Evolutionary conservation across 2,888 invertebrate species (phyloP).

Genomic region (Argyresthia albistria): DNA sequence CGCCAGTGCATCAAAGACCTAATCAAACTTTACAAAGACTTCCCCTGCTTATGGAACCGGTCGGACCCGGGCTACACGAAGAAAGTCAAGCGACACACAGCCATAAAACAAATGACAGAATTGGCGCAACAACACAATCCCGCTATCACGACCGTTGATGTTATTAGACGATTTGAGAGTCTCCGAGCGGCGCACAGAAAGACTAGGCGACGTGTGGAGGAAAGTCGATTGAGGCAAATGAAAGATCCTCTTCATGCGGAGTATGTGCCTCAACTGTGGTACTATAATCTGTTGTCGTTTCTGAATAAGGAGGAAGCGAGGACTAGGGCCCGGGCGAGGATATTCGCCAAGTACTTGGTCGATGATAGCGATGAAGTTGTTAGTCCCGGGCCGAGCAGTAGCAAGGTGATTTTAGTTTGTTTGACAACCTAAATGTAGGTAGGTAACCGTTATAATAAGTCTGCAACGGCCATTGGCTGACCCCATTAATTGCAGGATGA

Average conservation of each 20-base stretch:
- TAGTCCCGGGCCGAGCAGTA: no score
- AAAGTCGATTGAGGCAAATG: neutral
- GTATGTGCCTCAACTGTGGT: constrained; percentile 5
- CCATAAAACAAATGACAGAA: constrained; percentile 40
- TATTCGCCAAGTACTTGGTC: neutral
- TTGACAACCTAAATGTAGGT: no score
- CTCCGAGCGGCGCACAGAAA: constrained; percentile 36
- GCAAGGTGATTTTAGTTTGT: no score
- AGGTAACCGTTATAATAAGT: no score
- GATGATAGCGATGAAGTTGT: neutral
- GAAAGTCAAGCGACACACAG: constrained; percentile 21
- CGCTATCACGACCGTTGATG: constrained; percentile 47
- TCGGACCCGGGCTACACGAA: neutral
- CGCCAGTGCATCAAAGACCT: neutral
- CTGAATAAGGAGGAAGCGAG: neutral
- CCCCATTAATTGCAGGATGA: no score
- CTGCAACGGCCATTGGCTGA: no score
- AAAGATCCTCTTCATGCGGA: neutral
- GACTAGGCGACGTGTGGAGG: neutral
- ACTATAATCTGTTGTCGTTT: constrained; percentile 4
- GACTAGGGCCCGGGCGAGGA: no score
- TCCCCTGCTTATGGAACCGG: constrained; percentile 3
- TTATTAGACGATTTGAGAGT: constrained; percentile 56
- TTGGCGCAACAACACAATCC: constrained; percentile 46
- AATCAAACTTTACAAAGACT: neutral